Conservation (phyloP, 2,113 vertebrate species). For the Pituophis catenifer region DNA sequence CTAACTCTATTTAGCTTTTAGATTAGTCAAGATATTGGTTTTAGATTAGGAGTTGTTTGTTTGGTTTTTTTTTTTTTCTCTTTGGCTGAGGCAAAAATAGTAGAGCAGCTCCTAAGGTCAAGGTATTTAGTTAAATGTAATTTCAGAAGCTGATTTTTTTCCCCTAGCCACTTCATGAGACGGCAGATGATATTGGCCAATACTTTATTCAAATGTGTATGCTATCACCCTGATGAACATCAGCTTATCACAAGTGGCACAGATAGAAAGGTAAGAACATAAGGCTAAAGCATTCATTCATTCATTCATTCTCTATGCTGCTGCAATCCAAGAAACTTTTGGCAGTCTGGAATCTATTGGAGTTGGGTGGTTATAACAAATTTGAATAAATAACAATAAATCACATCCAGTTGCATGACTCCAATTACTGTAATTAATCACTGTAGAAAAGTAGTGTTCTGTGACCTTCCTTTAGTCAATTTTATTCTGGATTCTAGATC, state of each 20-base stretch:
- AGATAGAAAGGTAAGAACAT: conserved; percentile 78
- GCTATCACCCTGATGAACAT: conserved; percentile 86
- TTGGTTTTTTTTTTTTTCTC: not conserved
- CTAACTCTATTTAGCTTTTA: not conserved
- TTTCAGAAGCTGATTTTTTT: not conserved
- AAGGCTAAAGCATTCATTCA: not conserved
- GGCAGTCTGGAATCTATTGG: not conserved
- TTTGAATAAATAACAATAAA: not conserved
- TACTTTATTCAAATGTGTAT: conserved; percentile 80
- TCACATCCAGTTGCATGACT: not conserved
- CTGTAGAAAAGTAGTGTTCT: not conserved
- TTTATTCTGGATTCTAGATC: conserved; percentile 69
- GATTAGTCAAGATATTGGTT: not conserved
- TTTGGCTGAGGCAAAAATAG: not conserved
- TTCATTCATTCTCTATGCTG: not conserved
- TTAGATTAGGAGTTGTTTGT: not conserved
- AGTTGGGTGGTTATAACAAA: not conserved
- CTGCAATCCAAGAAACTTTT: not conserved
- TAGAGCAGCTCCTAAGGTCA: not conserved
- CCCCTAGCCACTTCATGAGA: conserved; percentile 76
- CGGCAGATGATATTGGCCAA: conserved; percentile 82
- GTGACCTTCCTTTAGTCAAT: not conserved
- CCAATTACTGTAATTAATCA: not conserved
- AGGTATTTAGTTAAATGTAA: not conserved
- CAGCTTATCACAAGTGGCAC: conserved; percentile 87